Base-by-base conservation (phyloP, 2,888 invertebrate species). In the Mimas tiliae region DNA sequence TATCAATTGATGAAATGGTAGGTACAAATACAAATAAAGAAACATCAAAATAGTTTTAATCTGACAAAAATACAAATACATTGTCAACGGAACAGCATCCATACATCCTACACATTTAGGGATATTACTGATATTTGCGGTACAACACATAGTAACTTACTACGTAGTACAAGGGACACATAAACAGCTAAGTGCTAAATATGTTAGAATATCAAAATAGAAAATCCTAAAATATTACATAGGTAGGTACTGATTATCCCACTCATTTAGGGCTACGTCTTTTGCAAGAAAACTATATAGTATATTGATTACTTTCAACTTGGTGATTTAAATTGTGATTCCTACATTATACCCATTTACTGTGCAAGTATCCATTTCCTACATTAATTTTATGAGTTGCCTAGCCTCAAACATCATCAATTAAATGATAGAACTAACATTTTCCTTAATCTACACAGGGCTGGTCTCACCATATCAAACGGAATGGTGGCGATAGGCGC, bases 41-140 rank as follows among this genome's bases (percentile, higher is more conserved):
- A 76, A 76, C 78, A 69, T 75, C 72, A 68, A 73, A 77, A 76
- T 70, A 77, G 19, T 70, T 69, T 70, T 76, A 70, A 72, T 74
- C 74, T 53, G 65, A 68, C 70, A 68, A 71, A 70, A 70, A 21
- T 77, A 76, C 72, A 72, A 70, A 76, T 71, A 77, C 69, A 71
- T 72, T 69, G 69, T 67, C 68, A 62, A 77, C 65, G 70, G 67
- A 77, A 69, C 69, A 70, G 9, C 51, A 68, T 19, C 64, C 68
- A 71, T 63, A 70, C 67, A 67, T 69, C n/a, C 65, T 75, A 75
- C 16, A n/a, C 48, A 27, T 14, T 16, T 33, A 63, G 27, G 47
- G 47, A 66, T 68, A 69, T 38, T 66, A 69, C 55, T 51, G 64
- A 65, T 45, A 58, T 47, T 64, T 6, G 58, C 6, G 19, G 19